Evolutionary conservation across 2,797 vertebrate genomes (phyloP).

Genomic region (Mus spretus): DNA sequence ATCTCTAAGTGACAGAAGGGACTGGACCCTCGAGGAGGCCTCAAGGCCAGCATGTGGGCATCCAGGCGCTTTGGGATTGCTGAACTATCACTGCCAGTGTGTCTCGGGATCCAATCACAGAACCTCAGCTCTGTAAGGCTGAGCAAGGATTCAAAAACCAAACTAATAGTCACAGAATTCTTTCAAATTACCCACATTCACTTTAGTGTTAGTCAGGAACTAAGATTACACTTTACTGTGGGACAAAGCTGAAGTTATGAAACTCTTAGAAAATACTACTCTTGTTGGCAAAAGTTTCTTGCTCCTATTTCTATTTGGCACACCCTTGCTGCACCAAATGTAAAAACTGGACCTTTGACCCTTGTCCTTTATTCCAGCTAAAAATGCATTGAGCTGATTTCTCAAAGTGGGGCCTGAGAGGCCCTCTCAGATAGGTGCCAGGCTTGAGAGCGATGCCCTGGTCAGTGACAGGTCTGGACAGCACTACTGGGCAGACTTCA

Average conservation of each 20-base stretch:
- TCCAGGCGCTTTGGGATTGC: background rate
- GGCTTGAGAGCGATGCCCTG: background rate
- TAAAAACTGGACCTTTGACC: background rate
- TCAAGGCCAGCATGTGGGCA: background rate
- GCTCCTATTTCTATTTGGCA: background rate
- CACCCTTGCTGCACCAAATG: background rate
- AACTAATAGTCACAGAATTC: background rate
- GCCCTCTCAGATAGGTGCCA: background rate
- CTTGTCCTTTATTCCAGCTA: slow-evolving; percentile 23
- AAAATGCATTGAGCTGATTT: background rate
- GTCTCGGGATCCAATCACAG: background rate
- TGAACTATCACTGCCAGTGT: background rate
- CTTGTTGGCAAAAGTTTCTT: background rate
- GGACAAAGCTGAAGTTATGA: background rate
- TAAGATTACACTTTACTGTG: slow-evolving; percentile 41
- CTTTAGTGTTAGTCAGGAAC: background rate
- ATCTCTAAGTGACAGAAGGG: background rate
- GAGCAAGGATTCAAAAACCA: background rate
- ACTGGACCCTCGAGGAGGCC: background rate
- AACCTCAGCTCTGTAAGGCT: background rate
- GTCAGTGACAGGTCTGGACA: rapidly evolving
- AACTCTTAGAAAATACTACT: background rate
- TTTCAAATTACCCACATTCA: slow-evolving; percentile 26
- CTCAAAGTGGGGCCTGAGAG: background rate
- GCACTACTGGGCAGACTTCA: background rate